phyloP scores from a whole-genome alignment of 2,888 invertebrate species.

The Brachynemurus nebulosus region DNA sequence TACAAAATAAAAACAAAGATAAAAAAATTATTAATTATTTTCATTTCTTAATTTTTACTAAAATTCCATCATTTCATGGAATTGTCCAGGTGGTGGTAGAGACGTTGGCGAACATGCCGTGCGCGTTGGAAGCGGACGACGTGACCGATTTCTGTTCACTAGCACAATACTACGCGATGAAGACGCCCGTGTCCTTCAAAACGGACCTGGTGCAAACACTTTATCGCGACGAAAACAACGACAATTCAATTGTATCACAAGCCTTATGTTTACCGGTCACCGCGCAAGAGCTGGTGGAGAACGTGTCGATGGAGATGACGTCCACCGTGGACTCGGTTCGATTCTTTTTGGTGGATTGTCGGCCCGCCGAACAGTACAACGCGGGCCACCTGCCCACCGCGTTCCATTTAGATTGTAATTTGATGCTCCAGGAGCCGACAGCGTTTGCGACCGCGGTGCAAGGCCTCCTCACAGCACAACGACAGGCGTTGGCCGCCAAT shows the following conservation, averaged over 20 bases:
- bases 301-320: conserved; percentile 50
- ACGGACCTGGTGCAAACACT: conserved; percentile 60
- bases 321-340: conserved; percentile 49
- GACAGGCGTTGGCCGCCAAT: conserved; percentile 71
- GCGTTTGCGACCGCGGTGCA: conserved; percentile 92
- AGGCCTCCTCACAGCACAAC: conserved; percentile 78
- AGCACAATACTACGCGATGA: conserved; percentile 88
- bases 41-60: too few relatives aligned
- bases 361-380: conserved; percentile 94
- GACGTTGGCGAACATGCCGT: conserved; percentile 60
- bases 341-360: conserved; percentile 94
- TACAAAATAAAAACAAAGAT: too few relatives aligned
- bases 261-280: conserved; percentile 93
- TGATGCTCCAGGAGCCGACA: conserved; percentile 92
- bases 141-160: conserved; percentile 93
- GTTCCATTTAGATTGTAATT: conserved; percentile 92
- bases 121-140: conserved; percentile 83
- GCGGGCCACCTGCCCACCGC: conserved; percentile 93
- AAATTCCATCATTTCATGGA: too few relatives aligned
- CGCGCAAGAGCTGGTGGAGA: conserved; percentile 81
- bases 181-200: conserved; percentile 86
- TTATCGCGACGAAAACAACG: conserved; percentile 35
- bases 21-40: too few relatives aligned
- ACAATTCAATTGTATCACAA: conserved; percentile 55
- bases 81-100: conserved; percentile 56